Base-by-base conservation (phyloP, 2,113 vertebrate genomes). In the Proteles cristata region DNA sequence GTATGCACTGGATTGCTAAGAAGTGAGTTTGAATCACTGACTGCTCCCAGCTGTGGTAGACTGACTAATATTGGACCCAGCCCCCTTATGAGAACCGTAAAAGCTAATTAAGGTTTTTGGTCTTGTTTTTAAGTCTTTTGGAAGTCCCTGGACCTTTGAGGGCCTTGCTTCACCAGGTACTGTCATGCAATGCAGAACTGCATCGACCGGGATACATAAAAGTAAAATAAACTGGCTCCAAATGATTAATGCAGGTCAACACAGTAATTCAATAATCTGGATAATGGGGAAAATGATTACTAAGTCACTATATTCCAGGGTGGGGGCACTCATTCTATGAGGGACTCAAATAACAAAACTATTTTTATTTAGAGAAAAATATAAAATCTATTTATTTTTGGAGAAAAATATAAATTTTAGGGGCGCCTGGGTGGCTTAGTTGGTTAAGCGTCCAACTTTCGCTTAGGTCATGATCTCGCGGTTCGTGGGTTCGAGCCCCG, bases 181-280 rank as follows among this genome's bases (percentile, higher is more conserved):
- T 92, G 35, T 73, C 74, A 92, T 90, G 33, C 77, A 92, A n/a
- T 61, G 15, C 39, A 76, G 73, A 92, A 77, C 63, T 61, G 31
- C 31, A 14, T n/a, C 5, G 4, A 80, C 55, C 26, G 39, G n/a
- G 43, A 73, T 50, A 73, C n/a, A 81, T 55, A 68, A 88, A n/a
- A 69, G 26, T 76, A 63, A 94, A 94, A 93, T 81, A 79, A 84
- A 84, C 65, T 26, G 89, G 85, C 10, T 80, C 55, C 45, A 45
- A 55, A 58, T 80, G 80, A 55, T 80, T 79, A 69, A 85, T 66
- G n/a, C 35, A 92, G 55, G 31, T 65, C 77, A 88, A 55, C 48
- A 65, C 45, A 96, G 53, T 45, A 84, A 96, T 77, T 53, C 35
- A 93, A 61, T 33, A 90, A 86, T 93, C 65, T 69, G 69, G 74